Percentiles rank a stretch among this genome's conserved stretches.
Evolutionary conservation across 2,113 vertebrate species (phyloP).

Genomic region (Epinephelus lanceolatus): DNA sequence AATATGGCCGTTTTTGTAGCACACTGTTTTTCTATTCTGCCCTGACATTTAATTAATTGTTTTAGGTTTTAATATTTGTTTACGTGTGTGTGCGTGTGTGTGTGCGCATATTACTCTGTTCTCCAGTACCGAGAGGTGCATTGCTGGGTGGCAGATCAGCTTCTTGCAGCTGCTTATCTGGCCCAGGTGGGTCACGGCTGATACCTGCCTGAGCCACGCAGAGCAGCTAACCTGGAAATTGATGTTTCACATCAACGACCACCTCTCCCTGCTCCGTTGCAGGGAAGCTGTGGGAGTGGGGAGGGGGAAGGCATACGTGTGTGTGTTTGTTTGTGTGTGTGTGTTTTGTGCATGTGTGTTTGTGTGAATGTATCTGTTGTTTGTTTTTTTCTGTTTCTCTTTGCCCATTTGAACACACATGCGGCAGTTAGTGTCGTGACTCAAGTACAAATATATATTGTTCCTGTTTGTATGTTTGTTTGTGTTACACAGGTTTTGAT

Average conservation of each 20-base stretch:
- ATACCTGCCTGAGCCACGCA: conserved; percentile 86
- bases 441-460: conserved; percentile 28
- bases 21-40: background rate
- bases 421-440: conserved; percentile 16
- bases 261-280: conserved; percentile 79
- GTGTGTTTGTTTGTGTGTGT: conserved; percentile 20
- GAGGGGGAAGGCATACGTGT: conserved; percentile 2
- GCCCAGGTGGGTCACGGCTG: conserved; percentile 86
- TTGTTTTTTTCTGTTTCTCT: conserved; percentile 14
- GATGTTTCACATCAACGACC: conserved; percentile 87
- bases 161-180: conserved; percentile 86
- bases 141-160: conserved; percentile 82
- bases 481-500: background rate
- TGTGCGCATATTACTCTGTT: conserved; percentile 39
- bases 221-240: conserved; percentile 90
- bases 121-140: conserved; percentile 57
- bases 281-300: conserved; percentile 49
- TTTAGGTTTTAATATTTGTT: conserved; percentile 38
- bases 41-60: conserved; percentile 27
- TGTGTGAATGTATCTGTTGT: conserved; percentile 21
- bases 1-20: background rate
- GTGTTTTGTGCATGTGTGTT: background rate
- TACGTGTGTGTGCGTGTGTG: background rate
- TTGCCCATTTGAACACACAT: conserved; percentile 21
- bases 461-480: conserved; percentile 4